Conservation (phyloP, 2,888 invertebrate species). For the Cantharis rustica region DNA sequence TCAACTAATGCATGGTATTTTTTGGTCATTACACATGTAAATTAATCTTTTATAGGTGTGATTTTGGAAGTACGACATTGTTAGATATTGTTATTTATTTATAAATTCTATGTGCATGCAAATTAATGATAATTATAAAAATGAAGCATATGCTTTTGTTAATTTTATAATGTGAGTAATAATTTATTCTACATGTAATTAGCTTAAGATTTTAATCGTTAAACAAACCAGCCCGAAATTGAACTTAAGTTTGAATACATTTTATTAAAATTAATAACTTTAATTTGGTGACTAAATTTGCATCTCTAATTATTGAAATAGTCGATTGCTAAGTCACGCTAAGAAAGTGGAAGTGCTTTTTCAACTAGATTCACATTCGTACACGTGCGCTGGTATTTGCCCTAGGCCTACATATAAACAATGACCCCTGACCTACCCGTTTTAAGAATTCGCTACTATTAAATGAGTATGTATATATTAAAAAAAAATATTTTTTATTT, state of each 20-base stretch:
- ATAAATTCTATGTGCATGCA: constrained; percentile 24
- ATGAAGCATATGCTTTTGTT: constrained; percentile 9
- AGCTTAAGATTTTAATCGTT: not conserved
- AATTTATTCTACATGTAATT: not conserved
- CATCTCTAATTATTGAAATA: not conserved
- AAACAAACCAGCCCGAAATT: not conserved
- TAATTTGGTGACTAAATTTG: not conserved
- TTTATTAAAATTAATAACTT: not conserved
- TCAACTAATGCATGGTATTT: constrained; percentile 52
- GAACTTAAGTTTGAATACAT: not conserved
- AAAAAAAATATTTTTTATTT: not conserved
- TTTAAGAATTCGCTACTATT: not conserved
- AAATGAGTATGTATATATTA: not conserved
- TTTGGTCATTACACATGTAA: constrained; percentile 54
- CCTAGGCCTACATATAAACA: not conserved
- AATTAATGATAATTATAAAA: constrained; percentile 26
- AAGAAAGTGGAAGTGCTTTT: not conserved
- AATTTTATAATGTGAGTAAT: constrained; percentile 1
- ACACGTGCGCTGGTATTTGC: not conserved
- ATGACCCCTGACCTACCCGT: not conserved
- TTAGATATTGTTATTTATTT: constrained; percentile 51
- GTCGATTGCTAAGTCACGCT: not conserved
- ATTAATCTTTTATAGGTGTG: constrained; percentile 52
- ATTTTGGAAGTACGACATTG: constrained; percentile 51
- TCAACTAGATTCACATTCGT: not conserved